These are phyloP conservation scores for Onthophagus sagittarius DNA, from an alignment of 2,888 invertebrate genomes.

Conservation along the genomic window DNA sequence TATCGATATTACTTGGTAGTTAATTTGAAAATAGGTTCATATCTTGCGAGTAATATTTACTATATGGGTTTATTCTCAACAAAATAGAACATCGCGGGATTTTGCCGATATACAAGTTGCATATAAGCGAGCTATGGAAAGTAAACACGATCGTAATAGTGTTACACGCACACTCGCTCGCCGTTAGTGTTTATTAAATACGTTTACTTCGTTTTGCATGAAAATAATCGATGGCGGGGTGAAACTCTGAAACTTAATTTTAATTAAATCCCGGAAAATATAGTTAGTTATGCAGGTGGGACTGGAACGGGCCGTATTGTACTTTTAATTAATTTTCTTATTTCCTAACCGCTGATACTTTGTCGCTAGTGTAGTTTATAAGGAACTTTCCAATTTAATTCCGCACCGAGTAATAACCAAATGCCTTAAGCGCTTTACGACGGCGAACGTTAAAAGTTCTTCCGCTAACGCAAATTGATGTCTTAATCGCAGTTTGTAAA, in stretches of 20 bases:
- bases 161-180: neutral
- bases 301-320: neutral
- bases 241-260: neutral
- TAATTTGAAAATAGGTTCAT: neutral
- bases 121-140: neutral
- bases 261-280: neutral
- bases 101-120: neutral
- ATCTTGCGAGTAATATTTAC: neutral
- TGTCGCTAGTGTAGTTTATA: neutral
- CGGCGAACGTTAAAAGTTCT: neutral
- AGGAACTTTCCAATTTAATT: neutral
- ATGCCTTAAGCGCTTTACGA: neutral
- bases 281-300: neutral
- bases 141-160: neutral
- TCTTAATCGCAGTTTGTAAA: neutral
- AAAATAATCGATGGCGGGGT: neutral
- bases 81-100: neutral
- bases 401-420: neutral
- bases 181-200: neutral
- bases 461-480: neutral
- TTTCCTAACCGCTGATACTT: neutral
- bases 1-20: neutral
- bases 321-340: neutral
- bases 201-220: neutral
- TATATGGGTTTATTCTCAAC: neutral